A percentile compares a stretch with the other conserved stretches of the same genome.
These are phyloP conservation scores for Polylopha cassiicola DNA, from an alignment of 2,888 invertebrate species.

Conservation along the genomic window DNA sequence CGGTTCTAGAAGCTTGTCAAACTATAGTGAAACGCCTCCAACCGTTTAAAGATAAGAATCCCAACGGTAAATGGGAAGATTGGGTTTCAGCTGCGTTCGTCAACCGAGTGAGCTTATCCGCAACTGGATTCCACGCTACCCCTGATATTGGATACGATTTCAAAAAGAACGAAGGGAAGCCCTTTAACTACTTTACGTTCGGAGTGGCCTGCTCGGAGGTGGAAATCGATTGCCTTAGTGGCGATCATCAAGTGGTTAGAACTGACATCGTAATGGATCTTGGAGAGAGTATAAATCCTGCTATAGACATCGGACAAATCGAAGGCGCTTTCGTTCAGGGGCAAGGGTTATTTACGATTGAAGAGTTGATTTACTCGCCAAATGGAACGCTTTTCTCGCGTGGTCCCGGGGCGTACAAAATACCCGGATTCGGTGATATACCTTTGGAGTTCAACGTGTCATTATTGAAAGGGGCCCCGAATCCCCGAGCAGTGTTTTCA, in stretches of 20 bases:
- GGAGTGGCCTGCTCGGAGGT: constrained; percentile 93
- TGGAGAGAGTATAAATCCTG: constrained; percentile 96
- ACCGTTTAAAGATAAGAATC: constrained; percentile 85
- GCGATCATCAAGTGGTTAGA: constrained; percentile 91
- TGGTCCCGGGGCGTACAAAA: constrained; percentile 96
- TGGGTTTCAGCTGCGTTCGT: constrained; percentile 88
- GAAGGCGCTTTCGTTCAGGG: constrained; percentile 98
- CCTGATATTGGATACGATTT: constrained; percentile 85
- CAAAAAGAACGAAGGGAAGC: constrained; percentile 81
- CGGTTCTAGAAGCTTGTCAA: constrained; percentile 89
- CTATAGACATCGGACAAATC: constrained; percentile 97
- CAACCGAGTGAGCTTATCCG: constrained; percentile 86
- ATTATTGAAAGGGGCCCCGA: constrained; percentile 91
- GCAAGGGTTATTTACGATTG: constrained; percentile 93
- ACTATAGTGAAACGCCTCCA: constrained; percentile 83
- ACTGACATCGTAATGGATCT: constrained; percentile 98
- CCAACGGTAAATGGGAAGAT: constrained; percentile 88
- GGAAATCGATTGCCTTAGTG: constrained; percentile 95
- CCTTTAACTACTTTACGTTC: constrained; percentile 91
- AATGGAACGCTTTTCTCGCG: constrained; percentile 87
- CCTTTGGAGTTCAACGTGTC: constrained; percentile 95
- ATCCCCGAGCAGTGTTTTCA: constrained; percentile 94
- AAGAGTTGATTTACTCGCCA: constrained; percentile 92
- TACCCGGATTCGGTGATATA: constrained; percentile 95
- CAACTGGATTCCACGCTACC: constrained; percentile 89